A percentile compares a stretch with the other conserved stretches of the same genome.
Evolutionary conservation across 1,140 invertebrate genomes (phyloP).

Genomic region (Drosophila bipectinata): DNA sequence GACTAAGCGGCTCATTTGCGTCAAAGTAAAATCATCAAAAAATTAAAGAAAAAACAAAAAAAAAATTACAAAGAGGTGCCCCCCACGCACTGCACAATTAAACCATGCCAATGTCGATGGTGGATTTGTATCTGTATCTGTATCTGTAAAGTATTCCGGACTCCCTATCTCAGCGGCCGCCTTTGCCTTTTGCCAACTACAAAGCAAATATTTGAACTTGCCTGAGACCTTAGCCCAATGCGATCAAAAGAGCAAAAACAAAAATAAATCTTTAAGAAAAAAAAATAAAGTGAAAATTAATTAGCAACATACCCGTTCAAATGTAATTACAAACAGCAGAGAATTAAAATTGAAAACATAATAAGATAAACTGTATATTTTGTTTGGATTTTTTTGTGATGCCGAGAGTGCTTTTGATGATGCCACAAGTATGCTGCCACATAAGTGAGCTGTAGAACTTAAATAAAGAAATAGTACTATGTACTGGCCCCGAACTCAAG

Average conservation of each 20-base stretch:
- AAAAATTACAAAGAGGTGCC: conserved; percentile 22
- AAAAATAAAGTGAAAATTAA: conserved; percentile 71
- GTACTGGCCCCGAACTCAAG: conserved; percentile 11
- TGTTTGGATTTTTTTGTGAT: conserved; percentile 13
- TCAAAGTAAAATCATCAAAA: conserved; percentile 58
- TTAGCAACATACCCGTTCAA: conserved; percentile 64
- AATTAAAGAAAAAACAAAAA: conserved; percentile 7
- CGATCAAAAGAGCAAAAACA: conserved; percentile 61
- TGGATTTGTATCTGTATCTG: conserved; percentile 21
- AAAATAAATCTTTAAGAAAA: background rate
- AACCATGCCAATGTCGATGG: conserved; percentile 49
- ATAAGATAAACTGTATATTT: conserved; percentile 38
- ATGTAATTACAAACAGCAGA: conserved; percentile 71
- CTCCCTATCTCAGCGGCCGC: conserved; percentile 41
- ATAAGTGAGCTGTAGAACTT: conserved; percentile 20
- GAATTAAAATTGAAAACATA: conserved; percentile 68
- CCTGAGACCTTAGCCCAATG: conserved; percentile 61
- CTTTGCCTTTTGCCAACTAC: conserved; percentile 61
- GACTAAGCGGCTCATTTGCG: conserved; percentile 77
- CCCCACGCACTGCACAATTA: conserved; percentile 57
- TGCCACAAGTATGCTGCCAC: conserved; percentile 22
- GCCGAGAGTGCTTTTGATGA: conserved; percentile 40
- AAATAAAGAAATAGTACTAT: conserved; percentile 31
- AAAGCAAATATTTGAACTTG: conserved; percentile 79
- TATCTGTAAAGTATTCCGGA: conserved; percentile 17